These are phyloP conservation scores for Bombus sylvicola DNA, from an alignment of 1,140 invertebrate genomes.

Conservation along the genomic window DNA sequence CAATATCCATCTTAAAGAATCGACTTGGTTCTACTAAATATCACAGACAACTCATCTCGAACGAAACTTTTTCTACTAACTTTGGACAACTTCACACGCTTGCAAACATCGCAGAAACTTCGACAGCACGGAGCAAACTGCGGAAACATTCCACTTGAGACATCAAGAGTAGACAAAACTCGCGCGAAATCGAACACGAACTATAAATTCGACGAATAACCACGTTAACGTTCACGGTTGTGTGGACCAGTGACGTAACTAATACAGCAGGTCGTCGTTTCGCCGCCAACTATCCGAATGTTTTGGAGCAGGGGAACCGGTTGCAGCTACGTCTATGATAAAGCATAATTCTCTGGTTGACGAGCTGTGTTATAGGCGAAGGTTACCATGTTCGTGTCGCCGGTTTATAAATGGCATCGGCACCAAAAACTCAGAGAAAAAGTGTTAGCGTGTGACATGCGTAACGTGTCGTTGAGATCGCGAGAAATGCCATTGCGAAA, in stretches of 20 bases:
- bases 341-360: constrained; percentile 28
- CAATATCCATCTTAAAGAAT: too few relatives aligned
- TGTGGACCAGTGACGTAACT: background rate
- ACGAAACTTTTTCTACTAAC: background rate
- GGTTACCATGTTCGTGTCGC: constrained; percentile 13
- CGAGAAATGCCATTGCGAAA: background rate
- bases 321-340: constrained; percentile 28
- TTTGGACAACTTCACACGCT: background rate
- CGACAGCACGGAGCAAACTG: too few relatives aligned
- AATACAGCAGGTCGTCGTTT: background rate
- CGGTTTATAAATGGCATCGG: background rate
- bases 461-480: background rate
- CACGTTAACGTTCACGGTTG: background rate
- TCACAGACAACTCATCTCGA: background rate
- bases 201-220: background rate
- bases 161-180: background rate
- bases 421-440: constrained; percentile 4
- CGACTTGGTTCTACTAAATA: background rate
- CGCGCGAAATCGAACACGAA: too few relatives aligned
- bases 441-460: background rate
- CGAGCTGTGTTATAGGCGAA: constrained; percentile 39
- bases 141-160: background rate
- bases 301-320: constrained; percentile 28
- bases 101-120: too few relatives aligned
- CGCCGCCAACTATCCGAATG: background rate